Conservation (phyloP, 2,888 invertebrate species). For the Pollenia griseotomentosa region DNA sequence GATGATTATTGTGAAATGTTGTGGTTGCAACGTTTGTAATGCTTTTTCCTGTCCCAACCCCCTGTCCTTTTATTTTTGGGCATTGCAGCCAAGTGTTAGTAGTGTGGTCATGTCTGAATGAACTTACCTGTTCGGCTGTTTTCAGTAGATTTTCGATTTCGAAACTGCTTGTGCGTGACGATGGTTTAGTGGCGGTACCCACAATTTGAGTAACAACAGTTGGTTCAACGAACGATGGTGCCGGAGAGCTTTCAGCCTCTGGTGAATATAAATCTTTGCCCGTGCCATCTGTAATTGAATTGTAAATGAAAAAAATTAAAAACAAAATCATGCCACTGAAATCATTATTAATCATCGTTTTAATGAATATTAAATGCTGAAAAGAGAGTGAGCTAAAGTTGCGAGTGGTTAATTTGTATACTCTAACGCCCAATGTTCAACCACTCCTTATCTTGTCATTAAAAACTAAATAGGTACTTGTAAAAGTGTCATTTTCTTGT, state of each 20-base stretch:
- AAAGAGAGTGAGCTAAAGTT: not conserved
- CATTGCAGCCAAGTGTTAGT: constrained; percentile 38
- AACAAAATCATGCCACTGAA: not conserved
- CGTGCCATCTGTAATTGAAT: constrained; percentile 82
- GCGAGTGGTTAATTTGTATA: constrained; percentile 52
- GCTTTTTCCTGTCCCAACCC: constrained; percentile 17
- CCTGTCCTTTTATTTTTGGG: constrained; percentile 3
- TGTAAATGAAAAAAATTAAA: too few species aligned
- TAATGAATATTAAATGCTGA: constrained; percentile 3
- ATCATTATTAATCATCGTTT: constrained; percentile 25
- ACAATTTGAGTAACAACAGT: constrained; percentile 72
- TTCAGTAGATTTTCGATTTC: constrained; percentile 98
- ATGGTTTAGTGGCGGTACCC: constrained; percentile 85
- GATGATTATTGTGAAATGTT: constrained; percentile 58
- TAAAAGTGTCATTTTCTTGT: constrained; percentile 34
- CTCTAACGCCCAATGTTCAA: not conserved
- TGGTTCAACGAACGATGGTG: constrained; percentile 85
- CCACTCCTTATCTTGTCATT: constrained; percentile 21
- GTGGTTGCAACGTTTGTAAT: constrained; percentile 50
- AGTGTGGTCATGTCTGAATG: constrained; percentile 47
- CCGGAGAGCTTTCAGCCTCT: constrained; percentile 86
- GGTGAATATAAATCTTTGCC: constrained; percentile 91
- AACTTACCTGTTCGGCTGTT: constrained; percentile 85
- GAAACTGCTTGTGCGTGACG: constrained; percentile 94
- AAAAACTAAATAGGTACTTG: constrained; percentile 44